Conservation (phyloP, 2,888 invertebrate genomes). For the Kryphioiulus occultus region DNA sequence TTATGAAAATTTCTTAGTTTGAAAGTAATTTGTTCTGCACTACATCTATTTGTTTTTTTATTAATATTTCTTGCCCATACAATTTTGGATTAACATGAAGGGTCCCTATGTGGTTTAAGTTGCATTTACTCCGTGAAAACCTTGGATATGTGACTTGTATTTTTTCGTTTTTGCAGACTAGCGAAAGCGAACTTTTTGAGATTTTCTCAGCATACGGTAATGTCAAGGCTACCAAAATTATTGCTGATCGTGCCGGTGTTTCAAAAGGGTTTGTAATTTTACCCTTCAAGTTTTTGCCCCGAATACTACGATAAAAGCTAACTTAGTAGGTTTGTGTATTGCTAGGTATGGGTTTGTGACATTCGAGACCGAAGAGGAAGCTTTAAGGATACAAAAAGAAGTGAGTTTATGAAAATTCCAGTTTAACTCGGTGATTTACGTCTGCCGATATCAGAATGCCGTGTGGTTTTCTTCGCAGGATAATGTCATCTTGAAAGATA, state of each 20-base stretch:
- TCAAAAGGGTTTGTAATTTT: constrained; percentile 75
- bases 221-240: constrained; percentile 81
- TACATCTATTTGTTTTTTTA: no score
- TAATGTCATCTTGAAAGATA: constrained; percentile 78
- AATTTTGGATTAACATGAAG: no score
- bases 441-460: neutral
- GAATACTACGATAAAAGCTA: neutral
- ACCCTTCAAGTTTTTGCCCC: neutral
- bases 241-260: constrained; percentile 91
- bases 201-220: constrained; percentile 79
- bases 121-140: neutral
- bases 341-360: constrained; percentile 78
- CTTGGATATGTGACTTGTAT: neutral
- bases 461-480: constrained; percentile 66
- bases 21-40: no score
- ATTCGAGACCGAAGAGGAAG: constrained; percentile 87
- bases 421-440: neutral
- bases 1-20: no score
- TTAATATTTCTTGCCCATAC: no score
- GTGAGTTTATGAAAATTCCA: constrained; percentile 63
- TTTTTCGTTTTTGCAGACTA: constrained; percentile 68
- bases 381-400: constrained; percentile 75
- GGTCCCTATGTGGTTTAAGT: neutral
- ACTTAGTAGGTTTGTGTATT: constrained; percentile 45
- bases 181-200: constrained; percentile 88